A percentile compares a stretch with the other conserved stretches of the same genome.
Evolutionary conservation across 2,888 invertebrate genomes (phyloP).

Genomic region (Spicauda simplicius): DNA sequence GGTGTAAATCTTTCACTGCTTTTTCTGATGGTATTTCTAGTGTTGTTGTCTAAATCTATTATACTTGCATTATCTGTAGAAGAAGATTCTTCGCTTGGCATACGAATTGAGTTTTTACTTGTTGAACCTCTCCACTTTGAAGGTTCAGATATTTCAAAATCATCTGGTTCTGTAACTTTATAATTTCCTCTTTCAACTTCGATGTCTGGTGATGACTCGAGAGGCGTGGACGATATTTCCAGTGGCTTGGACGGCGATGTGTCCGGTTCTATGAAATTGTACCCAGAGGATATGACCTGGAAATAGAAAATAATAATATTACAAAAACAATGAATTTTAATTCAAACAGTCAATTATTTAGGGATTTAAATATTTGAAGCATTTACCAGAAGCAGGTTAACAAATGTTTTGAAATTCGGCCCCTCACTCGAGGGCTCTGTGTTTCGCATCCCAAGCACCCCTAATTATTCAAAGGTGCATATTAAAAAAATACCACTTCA

Average conservation of each 20-base stretch:
- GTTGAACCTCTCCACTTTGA: slow-evolving; percentile 88
- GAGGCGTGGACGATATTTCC: slow-evolving; percentile 76
- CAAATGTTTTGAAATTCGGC: too few species aligned
- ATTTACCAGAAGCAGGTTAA: too few species aligned
- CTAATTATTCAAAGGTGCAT: too few species aligned
- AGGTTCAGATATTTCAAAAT: slow-evolving; percentile 81
- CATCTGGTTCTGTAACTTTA: slow-evolving; percentile 83
- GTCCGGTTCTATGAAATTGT: slow-evolving; percentile 66
- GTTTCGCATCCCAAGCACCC: too few species aligned
- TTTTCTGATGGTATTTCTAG: slow-evolving; percentile 62
- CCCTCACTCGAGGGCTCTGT: too few species aligned
- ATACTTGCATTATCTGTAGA: slow-evolving; percentile 78
- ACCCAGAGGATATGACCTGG: slow-evolving; percentile 78
- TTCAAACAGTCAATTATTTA: too few species aligned
- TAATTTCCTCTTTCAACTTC: slow-evolving; percentile 68
- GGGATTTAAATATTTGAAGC: too few species aligned
- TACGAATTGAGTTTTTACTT: slow-evolving; percentile 87
- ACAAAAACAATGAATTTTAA: slow-evolving; percentile 38
- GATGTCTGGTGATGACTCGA: slow-evolving; percentile 64
- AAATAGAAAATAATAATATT: slow-evolving; percentile 64
- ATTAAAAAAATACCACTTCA: too few species aligned
- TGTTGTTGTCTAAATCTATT: slow-evolving; percentile 68
- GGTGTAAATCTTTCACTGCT: slow-evolving; percentile 49
- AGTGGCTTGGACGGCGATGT: slow-evolving; percentile 65
- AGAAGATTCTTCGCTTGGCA: slow-evolving; percentile 85